Conservation (phyloP, 2,797 vertebrate species). For the Semotilus atromaculatus region DNA sequence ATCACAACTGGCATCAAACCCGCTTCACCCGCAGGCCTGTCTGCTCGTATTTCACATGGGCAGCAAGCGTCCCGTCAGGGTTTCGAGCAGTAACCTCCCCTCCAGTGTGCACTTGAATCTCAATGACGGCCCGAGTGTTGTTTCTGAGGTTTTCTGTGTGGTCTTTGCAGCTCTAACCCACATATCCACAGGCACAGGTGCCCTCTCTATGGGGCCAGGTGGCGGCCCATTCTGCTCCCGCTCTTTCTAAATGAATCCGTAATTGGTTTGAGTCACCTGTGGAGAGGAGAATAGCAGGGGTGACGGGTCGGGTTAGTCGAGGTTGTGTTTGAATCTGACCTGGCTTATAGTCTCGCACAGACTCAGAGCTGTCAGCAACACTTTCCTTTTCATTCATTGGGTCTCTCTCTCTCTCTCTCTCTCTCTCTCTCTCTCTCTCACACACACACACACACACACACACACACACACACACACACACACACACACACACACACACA, state of each 20-base stretch:
- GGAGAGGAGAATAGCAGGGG: slow-evolving; percentile 72
- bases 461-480: too few relatives aligned
- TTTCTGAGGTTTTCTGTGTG: slow-evolving; percentile 37
- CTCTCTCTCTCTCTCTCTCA: not conserved
- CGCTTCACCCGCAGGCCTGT: slow-evolving; percentile 32
- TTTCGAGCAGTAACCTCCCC: slow-evolving; percentile 21
- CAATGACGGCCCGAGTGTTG: not conserved
- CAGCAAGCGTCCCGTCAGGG: slow-evolving; percentile 19
- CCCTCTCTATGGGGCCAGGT: slow-evolving; percentile 82
- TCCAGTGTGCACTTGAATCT: slow-evolving; percentile 16
- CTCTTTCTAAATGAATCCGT: slow-evolving; percentile 83
- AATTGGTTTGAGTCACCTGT: slow-evolving; percentile 82
- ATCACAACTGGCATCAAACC: slow-evolving; percentile 52
- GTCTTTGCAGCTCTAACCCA: slow-evolving; percentile 68
- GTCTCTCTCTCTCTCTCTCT: not conserved
- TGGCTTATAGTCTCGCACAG: slow-evolving; percentile 46
- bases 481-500: too few relatives aligned
- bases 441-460: too few relatives aligned
- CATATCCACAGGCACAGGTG: slow-evolving; percentile 80
- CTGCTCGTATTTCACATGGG: slow-evolving; percentile 16
- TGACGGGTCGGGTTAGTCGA: slow-evolving; percentile 66
- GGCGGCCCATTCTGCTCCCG: slow-evolving; percentile 78
- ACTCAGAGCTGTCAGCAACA: not conserved
- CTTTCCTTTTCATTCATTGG: slow-evolving; percentile 15
- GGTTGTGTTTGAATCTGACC: slow-evolving; percentile 63